A percentile compares a stretch with the other conserved stretches of the same genome.
phyloP scores from a whole-genome alignment of 2,113 vertebrate species.

The Lanius ludovicianus region DNA sequence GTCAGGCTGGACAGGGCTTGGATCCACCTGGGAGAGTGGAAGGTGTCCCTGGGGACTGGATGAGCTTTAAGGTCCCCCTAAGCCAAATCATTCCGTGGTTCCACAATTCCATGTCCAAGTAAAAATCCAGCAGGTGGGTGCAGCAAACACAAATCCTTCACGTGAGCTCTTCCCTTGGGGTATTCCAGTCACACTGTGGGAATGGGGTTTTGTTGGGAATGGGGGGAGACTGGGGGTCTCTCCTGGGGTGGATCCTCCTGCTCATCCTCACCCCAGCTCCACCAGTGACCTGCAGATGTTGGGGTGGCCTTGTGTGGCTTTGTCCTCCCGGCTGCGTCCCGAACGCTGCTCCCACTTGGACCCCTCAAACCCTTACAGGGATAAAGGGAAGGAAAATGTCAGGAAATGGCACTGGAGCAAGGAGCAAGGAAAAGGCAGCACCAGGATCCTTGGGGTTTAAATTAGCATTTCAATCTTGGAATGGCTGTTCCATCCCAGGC shows the following conservation, averaged over 20 bases:
- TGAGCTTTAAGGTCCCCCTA: not conserved
- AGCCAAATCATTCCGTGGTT: not conserved
- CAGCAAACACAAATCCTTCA: not conserved
- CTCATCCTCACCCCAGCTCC: not conserved
- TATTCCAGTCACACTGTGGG: not conserved
- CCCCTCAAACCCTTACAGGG: not conserved
- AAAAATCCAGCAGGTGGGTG: not conserved
- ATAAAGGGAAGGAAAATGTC: not conserved
- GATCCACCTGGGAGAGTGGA: not conserved
- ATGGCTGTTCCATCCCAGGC: not conserved
- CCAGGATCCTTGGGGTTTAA: not conserved
- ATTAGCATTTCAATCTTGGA: not conserved
- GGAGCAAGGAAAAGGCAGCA: not conserved
- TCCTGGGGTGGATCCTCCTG: not conserved
- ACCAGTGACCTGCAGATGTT: not conserved
- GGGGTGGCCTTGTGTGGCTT: not conserved
- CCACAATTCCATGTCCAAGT: not conserved
- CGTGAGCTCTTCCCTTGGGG: not conserved
- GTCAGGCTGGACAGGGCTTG: accelerated
- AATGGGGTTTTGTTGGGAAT: not conserved
- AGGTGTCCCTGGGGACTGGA: not conserved
- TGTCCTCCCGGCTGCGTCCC: not conserved
- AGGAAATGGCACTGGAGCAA: not conserved
- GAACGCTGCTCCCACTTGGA: not conserved
- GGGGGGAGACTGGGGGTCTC: not conserved